Conservation (phyloP, 2,113 vertebrate genomes). For the Ciconia stormi region DNA sequence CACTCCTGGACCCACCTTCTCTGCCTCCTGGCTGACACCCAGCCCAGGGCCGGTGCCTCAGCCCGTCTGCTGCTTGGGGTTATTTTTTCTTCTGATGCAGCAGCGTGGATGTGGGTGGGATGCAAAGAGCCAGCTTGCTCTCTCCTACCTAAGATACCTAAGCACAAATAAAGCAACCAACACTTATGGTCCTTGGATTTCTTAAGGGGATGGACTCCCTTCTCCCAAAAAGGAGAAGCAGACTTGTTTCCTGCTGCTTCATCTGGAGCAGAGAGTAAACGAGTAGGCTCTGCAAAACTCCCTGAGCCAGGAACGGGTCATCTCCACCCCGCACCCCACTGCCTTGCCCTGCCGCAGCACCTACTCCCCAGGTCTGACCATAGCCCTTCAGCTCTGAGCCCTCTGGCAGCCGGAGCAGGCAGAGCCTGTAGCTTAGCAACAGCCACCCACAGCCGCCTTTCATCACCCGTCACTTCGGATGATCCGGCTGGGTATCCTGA, state of each 20-base stretch:
- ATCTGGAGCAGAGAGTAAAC: not conserved
- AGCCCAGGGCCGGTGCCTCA: not conserved
- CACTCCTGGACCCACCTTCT: fast-evolving
- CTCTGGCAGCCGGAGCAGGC: not conserved
- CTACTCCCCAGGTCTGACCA: not conserved
- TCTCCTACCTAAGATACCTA: not conserved
- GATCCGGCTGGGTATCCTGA: not conserved
- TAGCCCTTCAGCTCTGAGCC: not conserved
- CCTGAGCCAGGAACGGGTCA: not conserved
- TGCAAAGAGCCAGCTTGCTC: not conserved
- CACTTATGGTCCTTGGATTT: not conserved
- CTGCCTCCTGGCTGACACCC: not conserved
- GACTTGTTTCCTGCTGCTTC: not conserved
- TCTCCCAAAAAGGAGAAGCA: not conserved
- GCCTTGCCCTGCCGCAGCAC: not conserved
- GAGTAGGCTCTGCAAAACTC: not conserved
- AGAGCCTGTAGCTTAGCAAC: conserved; percentile 66
- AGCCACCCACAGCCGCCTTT: conserved; percentile 43
- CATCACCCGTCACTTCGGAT: not conserved
- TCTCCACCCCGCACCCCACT: fast-evolving
- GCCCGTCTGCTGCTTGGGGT: not conserved
- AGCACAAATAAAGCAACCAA: not conserved
- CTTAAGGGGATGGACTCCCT: not conserved
- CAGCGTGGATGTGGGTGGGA: not conserved
- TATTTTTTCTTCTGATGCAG: not conserved